phyloP scores from a whole-genome alignment of 2,113 vertebrate species.

The Hydropotes inermis region DNA sequence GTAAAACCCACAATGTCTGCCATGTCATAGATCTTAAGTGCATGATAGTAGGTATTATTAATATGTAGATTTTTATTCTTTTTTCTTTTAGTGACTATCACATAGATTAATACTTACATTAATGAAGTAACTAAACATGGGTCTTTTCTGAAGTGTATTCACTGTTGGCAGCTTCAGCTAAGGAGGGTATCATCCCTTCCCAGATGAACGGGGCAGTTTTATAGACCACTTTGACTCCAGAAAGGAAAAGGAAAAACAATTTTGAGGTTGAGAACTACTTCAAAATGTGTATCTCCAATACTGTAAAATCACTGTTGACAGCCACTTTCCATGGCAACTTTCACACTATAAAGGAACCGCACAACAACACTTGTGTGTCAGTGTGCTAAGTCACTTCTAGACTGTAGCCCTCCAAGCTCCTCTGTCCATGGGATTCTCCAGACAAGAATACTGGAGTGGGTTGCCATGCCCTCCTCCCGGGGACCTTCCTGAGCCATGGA shows the following conservation, averaged over 20 bases:
- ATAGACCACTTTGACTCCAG: neutral
- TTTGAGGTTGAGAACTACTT: neutral
- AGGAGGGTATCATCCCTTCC: neutral
- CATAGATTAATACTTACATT: neutral
- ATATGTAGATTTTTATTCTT: neutral
- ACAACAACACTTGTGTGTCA: neutral
- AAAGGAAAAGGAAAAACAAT: neutral
- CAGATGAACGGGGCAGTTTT: neutral
- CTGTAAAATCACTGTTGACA: neutral
- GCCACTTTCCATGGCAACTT: neutral
- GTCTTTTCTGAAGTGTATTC: neutral
- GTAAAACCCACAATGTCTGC: neutral
- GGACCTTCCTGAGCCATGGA: fast-evolving
- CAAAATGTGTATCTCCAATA: neutral
- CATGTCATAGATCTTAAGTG: neutral
- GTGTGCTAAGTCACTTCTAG: neutral
- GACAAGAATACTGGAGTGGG: neutral
- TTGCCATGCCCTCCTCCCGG: neutral
- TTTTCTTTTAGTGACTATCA: neutral
- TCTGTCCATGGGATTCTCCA: neutral
- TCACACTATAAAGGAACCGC: neutral
- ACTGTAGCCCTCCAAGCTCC: neutral
- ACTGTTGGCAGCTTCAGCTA: neutral
- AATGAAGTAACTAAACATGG: neutral
- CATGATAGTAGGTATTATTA: neutral